A percentile compares a stretch with the other conserved stretches of the same genome.
phyloP scores from a whole-genome alignment of 1,140 invertebrate species.

The Lepidurus couesii region DNA sequence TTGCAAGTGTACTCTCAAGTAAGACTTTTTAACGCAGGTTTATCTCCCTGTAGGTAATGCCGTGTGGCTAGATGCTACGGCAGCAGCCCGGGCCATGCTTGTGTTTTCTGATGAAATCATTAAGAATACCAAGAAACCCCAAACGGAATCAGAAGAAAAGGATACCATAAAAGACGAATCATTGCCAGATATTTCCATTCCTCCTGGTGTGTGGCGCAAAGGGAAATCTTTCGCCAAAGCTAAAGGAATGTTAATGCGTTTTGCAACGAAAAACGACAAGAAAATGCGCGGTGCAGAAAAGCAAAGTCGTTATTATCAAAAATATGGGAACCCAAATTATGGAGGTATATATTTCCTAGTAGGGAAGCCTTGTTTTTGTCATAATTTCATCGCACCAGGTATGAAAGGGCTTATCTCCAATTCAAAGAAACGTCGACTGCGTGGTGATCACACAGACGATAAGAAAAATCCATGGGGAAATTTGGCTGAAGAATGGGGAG shows the following conservation, averaged over 20 bases:
- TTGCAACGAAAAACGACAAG: conserved; percentile 60
- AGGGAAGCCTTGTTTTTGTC: conserved; percentile 20
- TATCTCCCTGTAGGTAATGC: conserved; percentile 58
- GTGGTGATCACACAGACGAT: conserved; percentile 39
- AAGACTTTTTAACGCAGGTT: conserved; percentile 25
- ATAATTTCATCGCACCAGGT: conserved; percentile 42
- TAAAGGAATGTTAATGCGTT: conserved; percentile 64
- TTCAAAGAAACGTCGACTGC: conserved; percentile 49
- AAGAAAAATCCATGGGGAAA: conserved; percentile 64
- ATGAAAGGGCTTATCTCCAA: conserved; percentile 51
- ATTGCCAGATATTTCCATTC: conserved; percentile 47
- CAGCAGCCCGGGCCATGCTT: conserved; percentile 62
- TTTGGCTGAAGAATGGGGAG: conserved; percentile 57
- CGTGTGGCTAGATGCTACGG: conserved; percentile 63
- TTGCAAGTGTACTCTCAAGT: conserved; percentile 50
- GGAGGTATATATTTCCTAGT: conserved; percentile 45
- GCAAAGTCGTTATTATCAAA: conserved; percentile 58
- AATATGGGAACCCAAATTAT: conserved; percentile 59
- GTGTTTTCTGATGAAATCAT: conserved; percentile 39
- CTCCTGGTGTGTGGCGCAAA: conserved; percentile 68
- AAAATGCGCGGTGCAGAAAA: conserved; percentile 56
- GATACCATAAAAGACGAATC: conserved; percentile 24
- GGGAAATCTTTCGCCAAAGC: conserved; percentile 56
- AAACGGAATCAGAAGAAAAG: conserved; percentile 37
- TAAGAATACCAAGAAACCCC: conserved; percentile 21